Conservation (phyloP, 1,140 invertebrate genomes). For the Physella acuta region DNA sequence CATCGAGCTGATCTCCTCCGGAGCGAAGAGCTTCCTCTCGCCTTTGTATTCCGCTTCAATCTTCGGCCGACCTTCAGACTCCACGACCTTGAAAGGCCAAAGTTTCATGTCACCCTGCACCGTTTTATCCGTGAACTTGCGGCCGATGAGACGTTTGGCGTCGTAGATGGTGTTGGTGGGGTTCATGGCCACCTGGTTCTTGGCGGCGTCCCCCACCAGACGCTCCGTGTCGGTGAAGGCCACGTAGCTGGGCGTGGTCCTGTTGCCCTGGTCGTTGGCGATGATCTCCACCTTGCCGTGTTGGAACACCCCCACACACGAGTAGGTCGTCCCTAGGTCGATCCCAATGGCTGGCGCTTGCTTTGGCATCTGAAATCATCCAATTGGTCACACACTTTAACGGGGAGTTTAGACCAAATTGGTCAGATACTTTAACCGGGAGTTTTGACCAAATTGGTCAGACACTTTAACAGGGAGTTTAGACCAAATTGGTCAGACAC, state of each 20-base stretch:
- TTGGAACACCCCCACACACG: conserved; percentile 64
- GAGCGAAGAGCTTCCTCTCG: conserved; percentile 85
- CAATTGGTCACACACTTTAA: too few relatives aligned
- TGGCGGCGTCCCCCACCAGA: conserved; percentile 38
- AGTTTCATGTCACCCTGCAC: conserved; percentile 93
- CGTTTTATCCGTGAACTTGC: conserved; percentile 84
- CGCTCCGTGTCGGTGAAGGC: conserved; percentile 87
- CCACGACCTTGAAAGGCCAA: conserved; percentile 75
- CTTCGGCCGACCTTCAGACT: conserved; percentile 66
- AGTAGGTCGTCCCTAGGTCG: conserved; percentile 65
- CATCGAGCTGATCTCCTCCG: conserved; percentile 88
- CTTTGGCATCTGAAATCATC: background rate
- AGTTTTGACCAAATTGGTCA: too few relatives aligned
- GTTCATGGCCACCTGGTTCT: conserved; percentile 77
- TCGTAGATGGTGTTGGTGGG: conserved; percentile 92
- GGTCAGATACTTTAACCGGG: too few relatives aligned
- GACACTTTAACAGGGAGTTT: too few relatives aligned
- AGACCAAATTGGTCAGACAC: too few relatives aligned
- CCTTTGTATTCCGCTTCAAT: conserved; percentile 80
- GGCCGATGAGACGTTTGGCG: conserved; percentile 82
- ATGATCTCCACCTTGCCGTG: conserved; percentile 82
- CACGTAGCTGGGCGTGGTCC: conserved; percentile 71
- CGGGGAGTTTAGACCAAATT: too few relatives aligned
- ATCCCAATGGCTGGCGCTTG: conserved; percentile 62
- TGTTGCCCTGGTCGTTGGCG: conserved; percentile 4